A percentile compares a stretch with the other conserved stretches of the same genome.
phyloP scores from a whole-genome alignment of 2,113 vertebrate genomes.

The Notothenia rossii region DNA sequence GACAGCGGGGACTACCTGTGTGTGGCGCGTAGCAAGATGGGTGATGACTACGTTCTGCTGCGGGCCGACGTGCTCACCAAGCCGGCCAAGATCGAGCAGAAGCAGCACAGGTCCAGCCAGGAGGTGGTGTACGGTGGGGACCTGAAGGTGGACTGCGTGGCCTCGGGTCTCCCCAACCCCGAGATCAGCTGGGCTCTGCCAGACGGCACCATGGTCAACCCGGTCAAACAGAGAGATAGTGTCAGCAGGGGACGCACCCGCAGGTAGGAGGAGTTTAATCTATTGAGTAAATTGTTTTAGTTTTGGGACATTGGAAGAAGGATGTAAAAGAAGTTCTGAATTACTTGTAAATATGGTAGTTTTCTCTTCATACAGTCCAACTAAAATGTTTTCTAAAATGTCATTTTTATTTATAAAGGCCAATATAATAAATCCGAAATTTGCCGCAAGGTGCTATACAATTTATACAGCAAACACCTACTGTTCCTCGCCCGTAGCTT shows the following conservation, averaged over 20 bases:
- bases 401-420: background rate
- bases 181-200: slow-evolving; percentile 94
- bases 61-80: slow-evolving; percentile 88
- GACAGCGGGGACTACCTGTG: slow-evolving; percentile 94
- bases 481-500: background rate
- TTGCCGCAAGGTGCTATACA: background rate
- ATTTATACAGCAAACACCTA: background rate
- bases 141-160: slow-evolving; percentile 92
- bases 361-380: no score
- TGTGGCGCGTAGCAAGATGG: slow-evolving; percentile 90
- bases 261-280: slow-evolving; percentile 76
- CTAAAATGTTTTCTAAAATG: no score
- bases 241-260: slow-evolving; percentile 78
- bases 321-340: background rate
- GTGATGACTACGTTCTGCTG: slow-evolving; percentile 88
- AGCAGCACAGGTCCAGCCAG: slow-evolving; percentile 81
- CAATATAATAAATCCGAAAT: background rate
- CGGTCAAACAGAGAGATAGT: slow-evolving; percentile 80
- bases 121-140: slow-evolving; percentile 87
- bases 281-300: background rate
- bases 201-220: slow-evolving; percentile 91
- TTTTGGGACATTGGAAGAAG: background rate
- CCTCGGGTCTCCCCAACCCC: slow-evolving; percentile 91
- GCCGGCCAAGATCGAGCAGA: slow-evolving; percentile 90
- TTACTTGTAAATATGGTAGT: background rate